Base-by-base conservation (phyloP, 2,113 vertebrate species). In the Paramormyrops kingsleyae region DNA sequence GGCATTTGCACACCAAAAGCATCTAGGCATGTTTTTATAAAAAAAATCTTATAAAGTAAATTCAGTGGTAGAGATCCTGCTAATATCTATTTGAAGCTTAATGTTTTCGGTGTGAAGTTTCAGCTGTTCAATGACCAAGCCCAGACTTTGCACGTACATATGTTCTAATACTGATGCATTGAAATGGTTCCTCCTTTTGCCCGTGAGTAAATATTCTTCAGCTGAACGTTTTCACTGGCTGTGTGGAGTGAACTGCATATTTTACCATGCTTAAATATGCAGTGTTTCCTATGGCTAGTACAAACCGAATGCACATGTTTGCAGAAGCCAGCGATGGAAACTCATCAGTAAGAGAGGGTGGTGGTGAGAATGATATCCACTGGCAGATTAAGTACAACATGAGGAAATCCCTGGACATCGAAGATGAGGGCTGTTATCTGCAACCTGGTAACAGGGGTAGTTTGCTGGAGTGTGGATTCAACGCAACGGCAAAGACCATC, bases 401-500 rank as follows among this genome's bases (percentile, higher is more conserved):
- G 90, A 93, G 95, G 44, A 96, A 94, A 83, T 94, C 94, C 13
- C 42, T 92, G 2, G 93, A 95, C 85, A 77, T 95, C 5, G 97
- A 97, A 0, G 96, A 96, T 0, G 95, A 97, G 0, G 97, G 97
- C 0, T 99, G 99, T 90, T 35, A 92, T 84, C 93, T 99, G n/a
- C 83, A 92, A 49, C 0, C 93, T 0, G 96, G 96, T 1, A 93
- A 94, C 4, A 93, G 12, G 2, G 86, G 93, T 8, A 42, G 93
- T 44, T 91, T 99, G 31, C 90, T 95, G 84, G 94, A 96, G 19
- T 99, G 99, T 91, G 93, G 93, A 87, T 99, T 99, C 94, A 99
- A 99, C 4, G 1, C 90, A 42, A 97, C 97, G 4, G 95, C 97
- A 0, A 99, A 97, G 92, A 98, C 97, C 0, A 98, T 99, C 92